phyloP scores from a whole-genome alignment of 2,888 invertebrate genomes.

The Dorcus hopei region DNA sequence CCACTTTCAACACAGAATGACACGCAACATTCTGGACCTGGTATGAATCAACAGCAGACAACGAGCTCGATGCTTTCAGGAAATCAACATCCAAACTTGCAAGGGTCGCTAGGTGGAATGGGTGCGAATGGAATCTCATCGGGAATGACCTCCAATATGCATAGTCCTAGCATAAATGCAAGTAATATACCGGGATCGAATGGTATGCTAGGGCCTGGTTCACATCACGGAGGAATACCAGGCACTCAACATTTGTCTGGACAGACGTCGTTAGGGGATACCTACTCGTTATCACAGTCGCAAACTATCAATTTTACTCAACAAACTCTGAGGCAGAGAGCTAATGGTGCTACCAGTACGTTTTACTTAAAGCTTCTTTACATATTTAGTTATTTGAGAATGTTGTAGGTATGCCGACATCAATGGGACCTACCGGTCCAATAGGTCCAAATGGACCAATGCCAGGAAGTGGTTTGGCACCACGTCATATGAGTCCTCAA shows the following conservation, averaged over 20 bases:
- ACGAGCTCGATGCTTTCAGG: constrained; percentile 11
- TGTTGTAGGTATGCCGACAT: constrained; percentile 26
- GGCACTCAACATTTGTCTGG: constrained; percentile 38
- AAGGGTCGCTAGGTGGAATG: constrained; percentile 17
- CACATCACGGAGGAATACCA: constrained; percentile 23
- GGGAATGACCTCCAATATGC: constrained; percentile 16
- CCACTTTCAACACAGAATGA: constrained; percentile 5
- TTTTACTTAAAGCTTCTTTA: not conserved
- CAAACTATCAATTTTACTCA: constrained; percentile 85
- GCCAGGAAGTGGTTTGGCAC: constrained; percentile 22
- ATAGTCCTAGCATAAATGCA: constrained; percentile 18
- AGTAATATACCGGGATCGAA: constrained; percentile 9
- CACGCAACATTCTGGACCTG: constrained; percentile 4
- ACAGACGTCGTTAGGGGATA: constrained; percentile 50
- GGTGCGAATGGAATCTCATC: constrained; percentile 1
- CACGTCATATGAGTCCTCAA: constrained; percentile 36
- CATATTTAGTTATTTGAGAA: too few relatives aligned
- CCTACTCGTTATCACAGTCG: constrained; percentile 76
- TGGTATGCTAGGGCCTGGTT: constrained; percentile 21
- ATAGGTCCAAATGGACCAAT: constrained; percentile 18
- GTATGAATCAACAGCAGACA: constrained; percentile 3
- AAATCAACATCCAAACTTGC: constrained; percentile 26
- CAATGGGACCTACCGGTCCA: constrained; percentile 26
- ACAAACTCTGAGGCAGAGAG: constrained; percentile 62
- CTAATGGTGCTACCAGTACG: constrained; percentile 40